phyloP scores from a whole-genome alignment of 2,113 vertebrate genomes.

The Ondatra zibethicus region DNA sequence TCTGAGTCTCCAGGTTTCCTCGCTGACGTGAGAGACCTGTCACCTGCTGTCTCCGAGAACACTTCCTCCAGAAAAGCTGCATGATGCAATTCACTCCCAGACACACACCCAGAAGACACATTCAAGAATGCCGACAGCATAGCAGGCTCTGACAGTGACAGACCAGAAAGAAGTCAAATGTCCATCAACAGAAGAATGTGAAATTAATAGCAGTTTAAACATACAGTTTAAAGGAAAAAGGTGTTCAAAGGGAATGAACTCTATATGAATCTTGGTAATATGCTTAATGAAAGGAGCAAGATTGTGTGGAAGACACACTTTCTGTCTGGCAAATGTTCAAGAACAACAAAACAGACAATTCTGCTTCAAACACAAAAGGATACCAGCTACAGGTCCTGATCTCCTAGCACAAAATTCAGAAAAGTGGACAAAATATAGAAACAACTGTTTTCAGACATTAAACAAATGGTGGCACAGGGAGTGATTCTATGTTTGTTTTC shows the following conservation, averaged over 20 bases:
- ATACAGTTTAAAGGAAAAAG: neutral
- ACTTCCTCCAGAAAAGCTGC: slow-evolving; percentile 34
- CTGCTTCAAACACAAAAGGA: neutral
- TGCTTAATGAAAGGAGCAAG: neutral
- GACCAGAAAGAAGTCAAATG: slow-evolving; percentile 28
- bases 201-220: neutral
- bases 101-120: neutral
- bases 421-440: neutral
- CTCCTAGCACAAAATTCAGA: neutral
- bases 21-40: neutral
- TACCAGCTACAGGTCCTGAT: neutral
- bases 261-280: neutral
- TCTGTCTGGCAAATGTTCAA: slow-evolving; percentile 23
- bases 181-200: neutral
- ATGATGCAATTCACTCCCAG: neutral
- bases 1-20: neutral
- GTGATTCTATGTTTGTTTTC: neutral
- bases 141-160: neutral
- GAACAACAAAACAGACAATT: slow-evolving; percentile 22
- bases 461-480: neutral
- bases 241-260: neutral
- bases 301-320: neutral
- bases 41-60: neutral
- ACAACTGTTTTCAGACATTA: neutral
- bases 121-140: neutral